Conservation (phyloP, 2,797 vertebrate genomes). For the Lithobates sylvaticus region DNA sequence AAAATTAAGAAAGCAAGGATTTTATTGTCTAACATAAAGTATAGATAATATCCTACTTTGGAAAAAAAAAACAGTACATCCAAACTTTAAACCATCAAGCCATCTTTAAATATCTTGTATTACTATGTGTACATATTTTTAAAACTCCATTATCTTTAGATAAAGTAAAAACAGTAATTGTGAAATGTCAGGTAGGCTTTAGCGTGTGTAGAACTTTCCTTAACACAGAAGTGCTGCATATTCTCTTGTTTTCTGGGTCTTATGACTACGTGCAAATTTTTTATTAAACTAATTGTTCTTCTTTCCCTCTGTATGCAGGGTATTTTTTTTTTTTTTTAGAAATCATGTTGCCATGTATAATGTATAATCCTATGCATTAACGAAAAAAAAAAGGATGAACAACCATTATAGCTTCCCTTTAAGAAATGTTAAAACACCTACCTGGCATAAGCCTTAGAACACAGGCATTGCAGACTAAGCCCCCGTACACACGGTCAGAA, state of each 20-base stretch:
- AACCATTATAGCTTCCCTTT: too few relatives aligned
- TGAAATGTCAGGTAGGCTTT: neutral
- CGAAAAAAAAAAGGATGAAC: too few relatives aligned
- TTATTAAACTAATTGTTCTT: neutral
- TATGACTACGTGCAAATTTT: too few relatives aligned
- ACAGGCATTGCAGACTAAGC: too few relatives aligned
- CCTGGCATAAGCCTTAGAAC: too few relatives aligned
- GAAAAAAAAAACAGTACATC: neutral
- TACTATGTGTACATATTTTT: neutral
- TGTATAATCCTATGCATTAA: too few relatives aligned
- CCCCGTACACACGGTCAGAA: too few relatives aligned
- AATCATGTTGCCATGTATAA: neutral
- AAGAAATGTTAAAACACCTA: too few relatives aligned
- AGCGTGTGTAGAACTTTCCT: neutral
- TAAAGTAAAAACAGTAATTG: neutral
- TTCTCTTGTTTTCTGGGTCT: too few relatives aligned
- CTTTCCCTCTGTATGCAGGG: neutral
- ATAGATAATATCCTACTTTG: neutral
- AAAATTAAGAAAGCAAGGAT: conserved; percentile 14
- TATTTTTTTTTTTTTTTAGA: too few relatives aligned
- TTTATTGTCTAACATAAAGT: conserved; percentile 28
- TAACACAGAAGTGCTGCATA: too few relatives aligned
- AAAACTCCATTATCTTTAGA: neutral
- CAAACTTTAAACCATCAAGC: neutral
- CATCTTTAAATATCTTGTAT: neutral